Conservation (phyloP, 1,140 invertebrate species). For the Apis florea region DNA sequence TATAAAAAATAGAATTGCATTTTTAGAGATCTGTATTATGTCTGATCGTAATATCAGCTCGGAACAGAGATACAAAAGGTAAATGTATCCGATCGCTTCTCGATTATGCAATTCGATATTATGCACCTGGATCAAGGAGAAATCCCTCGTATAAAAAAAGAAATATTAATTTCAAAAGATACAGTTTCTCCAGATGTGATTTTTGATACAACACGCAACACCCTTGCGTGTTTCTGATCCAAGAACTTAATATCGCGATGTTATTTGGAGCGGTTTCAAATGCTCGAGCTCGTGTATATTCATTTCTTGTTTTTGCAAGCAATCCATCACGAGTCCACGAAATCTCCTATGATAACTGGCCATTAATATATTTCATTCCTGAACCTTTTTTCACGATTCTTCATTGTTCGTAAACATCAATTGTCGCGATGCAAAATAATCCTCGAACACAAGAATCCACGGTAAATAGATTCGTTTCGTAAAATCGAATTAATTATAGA, state of each 20-base stretch:
- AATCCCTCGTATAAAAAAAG: not conserved
- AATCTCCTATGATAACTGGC: conserved; percentile 35
- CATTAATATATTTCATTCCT: conserved; percentile 36
- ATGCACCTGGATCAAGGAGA: not conserved
- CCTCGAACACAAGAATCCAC: no score
- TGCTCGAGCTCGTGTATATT: conserved; percentile 5
- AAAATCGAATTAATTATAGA: not conserved
- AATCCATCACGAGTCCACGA: conserved; percentile 41
- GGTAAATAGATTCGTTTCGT: no score
- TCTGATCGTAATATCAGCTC: not conserved
- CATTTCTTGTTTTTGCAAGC: conserved; percentile 40
- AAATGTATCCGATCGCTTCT: not conserved
- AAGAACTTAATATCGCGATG: conserved; percentile 46
- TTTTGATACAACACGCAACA: conserved; percentile 24
- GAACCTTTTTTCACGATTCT: not conserved
- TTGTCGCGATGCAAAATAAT: not conserved
- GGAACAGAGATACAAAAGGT: not conserved
- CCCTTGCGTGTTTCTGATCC: conserved; percentile 31
- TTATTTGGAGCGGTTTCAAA: conserved; percentile 54
- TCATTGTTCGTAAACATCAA: not conserved
- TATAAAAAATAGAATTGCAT: conserved; percentile 35
- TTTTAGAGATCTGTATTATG: conserved; percentile 1
- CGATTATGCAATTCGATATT: not conserved
- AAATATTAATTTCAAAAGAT: conserved; percentile 26
- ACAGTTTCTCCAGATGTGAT: conserved; percentile 27